Conservation (phyloP, 2,888 invertebrate genomes). For the Drosophila testacea region DNA sequence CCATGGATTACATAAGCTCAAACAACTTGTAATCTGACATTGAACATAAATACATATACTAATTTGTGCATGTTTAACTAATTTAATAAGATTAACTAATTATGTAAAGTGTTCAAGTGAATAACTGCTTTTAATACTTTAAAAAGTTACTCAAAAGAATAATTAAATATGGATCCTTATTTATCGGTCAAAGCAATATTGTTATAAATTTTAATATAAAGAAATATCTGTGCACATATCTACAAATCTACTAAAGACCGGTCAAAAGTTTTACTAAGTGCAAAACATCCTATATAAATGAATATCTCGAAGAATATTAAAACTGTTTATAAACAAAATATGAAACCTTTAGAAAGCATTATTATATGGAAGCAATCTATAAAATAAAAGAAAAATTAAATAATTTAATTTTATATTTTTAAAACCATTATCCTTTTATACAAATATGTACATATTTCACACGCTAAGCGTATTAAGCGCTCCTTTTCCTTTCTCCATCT, state of each 20-base stretch:
- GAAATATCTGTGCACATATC: too few species aligned
- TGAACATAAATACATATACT: neutral
- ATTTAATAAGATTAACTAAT: conserved; percentile 12
- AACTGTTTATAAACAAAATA: too few species aligned
- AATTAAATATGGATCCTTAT: neutral
- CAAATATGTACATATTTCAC: neutral
- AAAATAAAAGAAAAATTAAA: too few species aligned
- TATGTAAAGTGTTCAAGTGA: neutral
- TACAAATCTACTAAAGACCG: too few species aligned
- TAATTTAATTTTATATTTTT: too few species aligned
- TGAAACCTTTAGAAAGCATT: neutral
- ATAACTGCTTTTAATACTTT: neutral
- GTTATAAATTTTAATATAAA: neutral
- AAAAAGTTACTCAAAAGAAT: neutral
- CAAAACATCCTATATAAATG: too few species aligned
- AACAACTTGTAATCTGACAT: conserved; percentile 3
- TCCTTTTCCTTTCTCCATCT: too few species aligned
- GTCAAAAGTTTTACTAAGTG: too few species aligned
- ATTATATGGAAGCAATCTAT: too few species aligned
- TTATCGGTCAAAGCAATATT: neutral
- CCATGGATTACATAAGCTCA: conserved; percentile 18
- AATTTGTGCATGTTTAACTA: conserved; percentile 11
- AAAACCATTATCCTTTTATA: neutral
- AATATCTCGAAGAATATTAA: too few species aligned
- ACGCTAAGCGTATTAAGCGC: too few species aligned